Base-by-base conservation (phyloP, 2,888 invertebrate species). In the Heliconius erato region DNA sequence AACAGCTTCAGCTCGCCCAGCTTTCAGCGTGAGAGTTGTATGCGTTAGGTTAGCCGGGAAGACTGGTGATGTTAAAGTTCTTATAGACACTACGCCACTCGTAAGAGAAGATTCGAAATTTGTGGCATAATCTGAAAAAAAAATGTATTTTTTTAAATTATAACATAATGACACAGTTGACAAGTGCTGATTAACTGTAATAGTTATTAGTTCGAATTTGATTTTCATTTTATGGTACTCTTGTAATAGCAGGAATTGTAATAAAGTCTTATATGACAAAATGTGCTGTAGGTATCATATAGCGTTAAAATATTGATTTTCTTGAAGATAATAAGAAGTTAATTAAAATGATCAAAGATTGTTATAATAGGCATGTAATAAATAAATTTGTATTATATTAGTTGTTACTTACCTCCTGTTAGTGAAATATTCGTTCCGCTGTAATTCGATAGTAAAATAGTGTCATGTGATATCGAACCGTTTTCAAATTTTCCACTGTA, bases 371-470 rank as follows among this genome's bases (percentile, higher is more conserved):
- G 26, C 35, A 35, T 23, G 35, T 19, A 68, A 35, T 16, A 69
- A 71, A 0, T n/a, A 14, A 44, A 11, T 26, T 14, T 26, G 9
- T 44, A 9, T 14, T 2, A 26, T 6, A 26, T n/a, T 40, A n/a
- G 3, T n/a, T 16, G n/a, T n/a, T 12, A 3, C 85, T 88, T 90
- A 94, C 95, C 91, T 87, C 95, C 94, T 74, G 85, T 44, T 77
- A 93, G 68, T 12, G 88, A 86, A 23, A 95, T 84, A 63, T 68
- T 86, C 14, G 87, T 86, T 85, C 90, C 92, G 81, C 84, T 82
- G 81, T 89, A 92, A 59, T 90, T 91, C 40, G 83, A 84, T 69
- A 94, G 71, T 35, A 83, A 87, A 74, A 95, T 94, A 0, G 80
- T 59, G 83, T 94, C 95, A 86, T 95, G 95, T 74, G 85, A 86